Base-by-base conservation (phyloP, 37 sponge, comb jelly and placozoan genomes). In the Haliclona indistincta region DNA sequence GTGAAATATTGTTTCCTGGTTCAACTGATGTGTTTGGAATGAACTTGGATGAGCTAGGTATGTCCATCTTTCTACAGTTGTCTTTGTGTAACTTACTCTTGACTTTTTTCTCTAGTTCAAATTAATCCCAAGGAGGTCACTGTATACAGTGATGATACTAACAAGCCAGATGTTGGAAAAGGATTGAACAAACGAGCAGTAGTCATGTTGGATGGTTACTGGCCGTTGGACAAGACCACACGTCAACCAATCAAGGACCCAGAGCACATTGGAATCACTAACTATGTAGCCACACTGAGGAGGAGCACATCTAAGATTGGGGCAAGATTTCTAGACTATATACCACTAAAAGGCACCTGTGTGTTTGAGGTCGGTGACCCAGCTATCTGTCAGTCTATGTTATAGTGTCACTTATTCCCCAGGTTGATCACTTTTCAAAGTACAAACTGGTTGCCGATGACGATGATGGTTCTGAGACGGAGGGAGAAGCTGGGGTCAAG, bases 391-490 rank as follows among this genome's bases (percentile, higher is more conserved):
- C n/a, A 38, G 69, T 67, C 39, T 10, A 40, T 71, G 15, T 17
- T 47, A 47, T 47, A 47, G 15, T 47, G 15, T 47, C 15, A 47
- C 51, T 47, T 10, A 47, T 47, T 47, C 15, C 10, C 8, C 54
- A 81, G 89, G 94, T 89, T 30, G 64, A 77, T 41, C 91, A 94
- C 62, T 94, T 94, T 55, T 92, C 97, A 60, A 93, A 89, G 81
- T 96, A 93, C 71, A 84, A 89, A 52, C 76, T 96, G 32, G 63
- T 43, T 17, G 82, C 84, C 8, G 88, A 91, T 39, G 91, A 88
- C 10, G 71, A 74, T 0, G 75, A 73, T 33, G 81, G 73, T 56
- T 45, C 42, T 0, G 19, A 28, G 38, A 68, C 56, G 20, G 45
- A 23, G 38, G 82, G 82, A 0, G 63, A 17, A 29, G 34, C 10